These are phyloP conservation scores for Pterocles orientalis DNA, from an alignment of 2,113 vertebrate species.

Conservation along the genomic window DNA sequence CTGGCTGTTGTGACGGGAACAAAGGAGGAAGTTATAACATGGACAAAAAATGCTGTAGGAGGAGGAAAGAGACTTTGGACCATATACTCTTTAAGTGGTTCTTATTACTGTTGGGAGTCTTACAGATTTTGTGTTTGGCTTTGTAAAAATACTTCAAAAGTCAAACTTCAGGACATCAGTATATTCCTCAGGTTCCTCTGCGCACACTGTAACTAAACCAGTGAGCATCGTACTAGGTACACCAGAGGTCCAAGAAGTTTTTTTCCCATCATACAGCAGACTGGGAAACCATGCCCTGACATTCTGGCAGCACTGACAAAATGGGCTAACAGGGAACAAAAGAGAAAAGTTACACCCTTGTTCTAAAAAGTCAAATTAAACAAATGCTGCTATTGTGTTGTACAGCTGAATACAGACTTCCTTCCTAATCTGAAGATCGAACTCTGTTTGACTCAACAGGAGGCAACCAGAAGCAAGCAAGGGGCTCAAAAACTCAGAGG, in stretches of 20 bases:
- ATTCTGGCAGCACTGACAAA: not conserved
- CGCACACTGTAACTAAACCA: not conserved
- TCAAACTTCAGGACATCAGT: not conserved
- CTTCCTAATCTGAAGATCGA: not conserved
- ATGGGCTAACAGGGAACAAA: fast-evolving
- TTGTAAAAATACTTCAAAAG: not conserved
- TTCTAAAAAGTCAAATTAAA: not conserved
- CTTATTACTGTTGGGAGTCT: not conserved
- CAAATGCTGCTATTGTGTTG: not conserved
- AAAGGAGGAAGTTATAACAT: not conserved
- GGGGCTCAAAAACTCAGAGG: not conserved
- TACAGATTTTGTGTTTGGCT: not conserved
- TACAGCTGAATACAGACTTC: not conserved
- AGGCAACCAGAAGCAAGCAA: not conserved
- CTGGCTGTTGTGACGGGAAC: fast-evolving
- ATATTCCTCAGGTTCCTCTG: not conserved
- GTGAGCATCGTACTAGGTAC: not conserved
- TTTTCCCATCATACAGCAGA: not conserved
- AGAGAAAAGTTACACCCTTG: not conserved
- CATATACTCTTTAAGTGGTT: not conserved
- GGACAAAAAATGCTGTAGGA: not conserved
- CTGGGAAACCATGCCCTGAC: not conserved
- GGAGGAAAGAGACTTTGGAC: not conserved
- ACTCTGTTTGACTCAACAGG: not conserved
- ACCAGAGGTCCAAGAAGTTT: not conserved